Percentiles rank a stretch among this genome's conserved stretches.
Conservation (phyloP, 2,888 invertebrate genomes). For the Bursaphelenchus okinawaensis region DNA sequence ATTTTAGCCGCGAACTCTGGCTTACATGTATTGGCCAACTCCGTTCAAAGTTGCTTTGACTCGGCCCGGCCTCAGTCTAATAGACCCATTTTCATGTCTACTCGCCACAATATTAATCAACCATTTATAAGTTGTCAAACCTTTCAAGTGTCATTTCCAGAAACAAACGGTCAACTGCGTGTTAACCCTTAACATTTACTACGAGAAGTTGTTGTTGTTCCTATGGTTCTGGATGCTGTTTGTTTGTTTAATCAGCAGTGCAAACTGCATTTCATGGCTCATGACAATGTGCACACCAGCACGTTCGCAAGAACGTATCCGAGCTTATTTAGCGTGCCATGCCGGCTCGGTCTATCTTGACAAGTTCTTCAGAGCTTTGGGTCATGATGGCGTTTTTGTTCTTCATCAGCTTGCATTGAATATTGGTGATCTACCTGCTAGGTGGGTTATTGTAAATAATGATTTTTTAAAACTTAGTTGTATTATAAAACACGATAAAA, state of each 20-base stretch:
- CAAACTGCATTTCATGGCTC: conserved; percentile 45
- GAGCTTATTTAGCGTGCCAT: conserved; percentile 27
- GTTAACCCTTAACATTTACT: conserved; percentile 55
- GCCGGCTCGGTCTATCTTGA: conserved; percentile 24
- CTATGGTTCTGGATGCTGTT: conserved; percentile 57
- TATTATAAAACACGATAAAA: background rate
- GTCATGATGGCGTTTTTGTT: conserved; percentile 51
- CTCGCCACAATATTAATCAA: background rate
- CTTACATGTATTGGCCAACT: too few relatives aligned
- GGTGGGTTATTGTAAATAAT: conserved; percentile 22
- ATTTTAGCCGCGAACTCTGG: too few relatives aligned
- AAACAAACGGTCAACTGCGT: conserved; percentile 55
- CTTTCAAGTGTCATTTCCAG: too few relatives aligned
- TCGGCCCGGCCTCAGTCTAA: too few relatives aligned
- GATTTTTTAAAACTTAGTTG: background rate
- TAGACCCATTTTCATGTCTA: too few relatives aligned
- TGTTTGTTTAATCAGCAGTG: conserved; percentile 42
- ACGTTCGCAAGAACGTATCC: conserved; percentile 19
- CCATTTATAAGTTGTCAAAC: background rate
- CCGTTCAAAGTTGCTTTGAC: too few relatives aligned
- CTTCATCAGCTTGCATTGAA: conserved; percentile 52
- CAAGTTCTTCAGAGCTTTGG: conserved; percentile 41
- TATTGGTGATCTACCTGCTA: conserved; percentile 53
- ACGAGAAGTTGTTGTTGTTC: conserved; percentile 56
- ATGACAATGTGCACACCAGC: conserved; percentile 32